A percentile compares a stretch with the other conserved stretches of the same genome.
Conservation (phyloP, 2,113 vertebrate species). For the Aythya baeri region DNA sequence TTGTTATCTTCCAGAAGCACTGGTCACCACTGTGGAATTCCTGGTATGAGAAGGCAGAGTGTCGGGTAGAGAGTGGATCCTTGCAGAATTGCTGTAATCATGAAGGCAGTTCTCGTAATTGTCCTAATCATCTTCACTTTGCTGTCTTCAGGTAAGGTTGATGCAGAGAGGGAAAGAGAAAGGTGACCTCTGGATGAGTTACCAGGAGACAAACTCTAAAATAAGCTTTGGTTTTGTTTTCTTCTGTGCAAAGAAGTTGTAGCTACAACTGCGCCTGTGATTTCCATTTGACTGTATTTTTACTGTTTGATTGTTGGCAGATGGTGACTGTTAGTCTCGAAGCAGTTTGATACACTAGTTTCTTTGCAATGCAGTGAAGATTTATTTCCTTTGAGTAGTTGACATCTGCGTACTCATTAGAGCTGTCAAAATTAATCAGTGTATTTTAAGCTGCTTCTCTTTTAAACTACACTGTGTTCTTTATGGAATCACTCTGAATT, state of each 20-base stretch:
- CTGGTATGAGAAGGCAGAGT: constrained; percentile 50
- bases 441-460: background rate
- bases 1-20: constrained; percentile 21
- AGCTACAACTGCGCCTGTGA: background rate
- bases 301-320: constrained; percentile 34
- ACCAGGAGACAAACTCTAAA: background rate
- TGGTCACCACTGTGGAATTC: constrained; percentile 65
- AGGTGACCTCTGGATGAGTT: background rate
- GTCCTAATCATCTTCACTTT: constrained; percentile 14
- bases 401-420: background rate
- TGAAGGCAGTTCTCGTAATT: constrained; percentile 39
- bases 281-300: background rate
- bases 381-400: background rate
- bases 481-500: background rate
- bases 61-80: background rate
- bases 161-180: background rate
- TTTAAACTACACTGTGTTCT: background rate
- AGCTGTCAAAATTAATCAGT: background rate
- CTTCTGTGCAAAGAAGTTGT: background rate
- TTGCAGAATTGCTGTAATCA: constrained; percentile 11
- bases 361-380: background rate
- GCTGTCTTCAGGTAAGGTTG: constrained; percentile 64
- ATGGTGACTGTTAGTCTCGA: constrained; percentile 35
- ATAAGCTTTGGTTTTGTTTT: background rate
- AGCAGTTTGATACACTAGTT: background rate